Conservation (phyloP, 2,113 vertebrate species). For the Nannospalax galili region DNA sequence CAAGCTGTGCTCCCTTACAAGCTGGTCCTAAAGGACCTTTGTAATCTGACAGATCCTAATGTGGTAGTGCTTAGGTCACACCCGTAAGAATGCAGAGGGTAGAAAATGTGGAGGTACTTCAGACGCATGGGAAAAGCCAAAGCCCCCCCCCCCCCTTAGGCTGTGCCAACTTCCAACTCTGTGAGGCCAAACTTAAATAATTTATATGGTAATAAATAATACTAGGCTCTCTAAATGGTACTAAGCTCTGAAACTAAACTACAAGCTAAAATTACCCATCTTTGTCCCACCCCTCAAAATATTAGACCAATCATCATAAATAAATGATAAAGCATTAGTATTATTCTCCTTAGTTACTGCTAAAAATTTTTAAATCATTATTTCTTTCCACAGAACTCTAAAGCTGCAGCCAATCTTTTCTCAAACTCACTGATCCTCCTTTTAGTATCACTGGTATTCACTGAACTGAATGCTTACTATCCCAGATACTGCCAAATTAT, state of each 20-base stretch:
- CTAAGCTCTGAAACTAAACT: slow-evolving; percentile 21
- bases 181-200: slow-evolving; percentile 39
- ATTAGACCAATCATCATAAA: background rate
- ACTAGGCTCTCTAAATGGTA: slow-evolving; percentile 1
- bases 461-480: background rate
- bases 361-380: background rate
- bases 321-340: background rate
- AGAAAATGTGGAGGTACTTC: background rate
- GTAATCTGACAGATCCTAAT: background rate
- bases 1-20: background rate
- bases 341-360: background rate
- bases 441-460: background rate
- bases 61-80: background rate
- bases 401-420: background rate
- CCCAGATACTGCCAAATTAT: background rate
- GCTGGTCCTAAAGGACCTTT: background rate
- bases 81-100: background rate
- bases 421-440: background rate
- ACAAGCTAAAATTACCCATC: background rate
- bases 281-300: background rate
- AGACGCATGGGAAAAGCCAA: background rate
- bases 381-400: slow-evolving; percentile 6
- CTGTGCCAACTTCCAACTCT: background rate
- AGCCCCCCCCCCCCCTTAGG: too few species aligned
- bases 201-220: background rate